Evolutionary conservation across 2,113 vertebrate species (phyloP), one percentile per base, ranked within the genome.

Genomic region (Romanogobio albipinnatus): DNA sequence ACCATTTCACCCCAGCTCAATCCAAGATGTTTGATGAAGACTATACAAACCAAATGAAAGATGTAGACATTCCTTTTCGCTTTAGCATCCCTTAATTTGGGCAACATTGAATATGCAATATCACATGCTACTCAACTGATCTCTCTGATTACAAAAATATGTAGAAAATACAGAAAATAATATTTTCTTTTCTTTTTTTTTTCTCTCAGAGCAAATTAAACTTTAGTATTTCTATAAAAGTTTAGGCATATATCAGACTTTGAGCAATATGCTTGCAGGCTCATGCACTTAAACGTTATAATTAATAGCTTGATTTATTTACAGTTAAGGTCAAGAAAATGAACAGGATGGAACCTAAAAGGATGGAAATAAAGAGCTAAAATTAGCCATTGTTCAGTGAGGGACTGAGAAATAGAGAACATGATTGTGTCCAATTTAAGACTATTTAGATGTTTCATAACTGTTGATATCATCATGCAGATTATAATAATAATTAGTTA

Each of bases 1-100:
- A 96, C 81, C 87, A 97, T 89, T 98, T 98, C 91, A 96, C 95
- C 1, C 90, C 95, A 11, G 93, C 95, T 86, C 96, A 98, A 87
- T 93, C 92, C 47, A 88, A 95, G 89, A 91, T 86, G 88, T 98
- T 98, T 91, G 95, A 97, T 82, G 93, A 93, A 80, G 90, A 97
- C 85, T 98, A 96, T 4, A 80, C 88, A 0, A 92, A 89, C 82
- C 92, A 96, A 90, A 97, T 98, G 96, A 92, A 92, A 2, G 94
- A 80, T 0, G 91, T 90, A 0, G 62, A 92, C 58, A 93, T 98
- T 76, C 81, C 89, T 9, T 98, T 98, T 89, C 91, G 90, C 84
- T 93, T 82, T 43, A 87, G 89, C 39, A 90, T 39, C 19, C 8
- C 26, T n/a, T n/a, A n/a, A 56, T 56, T 22, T 56, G 17, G 22